Percentiles rank a stretch among this genome's conserved stretches.
Conservation (phyloP, 2,888 invertebrate species). For the Nomada flava region DNA sequence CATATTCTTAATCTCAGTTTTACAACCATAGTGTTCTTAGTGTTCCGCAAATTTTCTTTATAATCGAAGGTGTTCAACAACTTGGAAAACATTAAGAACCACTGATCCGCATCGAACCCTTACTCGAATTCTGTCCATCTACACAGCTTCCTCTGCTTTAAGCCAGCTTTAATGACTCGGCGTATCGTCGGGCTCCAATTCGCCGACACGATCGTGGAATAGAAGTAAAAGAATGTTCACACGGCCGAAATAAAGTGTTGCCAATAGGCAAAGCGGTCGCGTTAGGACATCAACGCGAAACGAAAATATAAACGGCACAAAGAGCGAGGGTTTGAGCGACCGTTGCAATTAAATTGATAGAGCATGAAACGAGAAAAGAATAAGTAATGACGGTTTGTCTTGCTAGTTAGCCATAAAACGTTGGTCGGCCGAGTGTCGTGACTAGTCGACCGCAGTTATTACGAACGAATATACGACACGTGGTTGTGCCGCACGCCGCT, state of each 20-base stretch:
- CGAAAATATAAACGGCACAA: not conserved
- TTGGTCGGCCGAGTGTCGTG: constrained; percentile 74
- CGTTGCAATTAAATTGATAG: constrained; percentile 18
- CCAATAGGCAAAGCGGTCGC: not conserved
- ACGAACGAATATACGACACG: constrained; percentile 79
- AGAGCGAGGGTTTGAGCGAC: not conserved
- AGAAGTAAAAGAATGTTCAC: too few relatives aligned
- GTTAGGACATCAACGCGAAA: not conserved
- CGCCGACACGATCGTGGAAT: too few relatives aligned
- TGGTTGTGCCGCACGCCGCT: constrained; percentile 67
- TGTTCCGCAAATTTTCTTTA: too few relatives aligned
- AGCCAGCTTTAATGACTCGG: too few relatives aligned
- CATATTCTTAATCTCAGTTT: too few relatives aligned
- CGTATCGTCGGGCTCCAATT: too few relatives aligned
- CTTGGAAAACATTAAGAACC: too few relatives aligned
- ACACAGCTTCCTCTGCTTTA: too few relatives aligned
- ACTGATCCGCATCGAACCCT: too few relatives aligned
- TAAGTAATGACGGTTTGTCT: constrained; percentile 20
- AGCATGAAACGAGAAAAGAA: constrained; percentile 31
- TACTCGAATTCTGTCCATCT: too few relatives aligned
- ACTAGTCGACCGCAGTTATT: constrained; percentile 80
- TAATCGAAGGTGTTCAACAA: too few relatives aligned
- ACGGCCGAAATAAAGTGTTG: not conserved
- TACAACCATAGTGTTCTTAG: too few relatives aligned
- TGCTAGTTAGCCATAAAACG: constrained; percentile 70